Evolutionary conservation across 2,888 invertebrate species (phyloP).

Genomic region (Eurois occulta): DNA sequence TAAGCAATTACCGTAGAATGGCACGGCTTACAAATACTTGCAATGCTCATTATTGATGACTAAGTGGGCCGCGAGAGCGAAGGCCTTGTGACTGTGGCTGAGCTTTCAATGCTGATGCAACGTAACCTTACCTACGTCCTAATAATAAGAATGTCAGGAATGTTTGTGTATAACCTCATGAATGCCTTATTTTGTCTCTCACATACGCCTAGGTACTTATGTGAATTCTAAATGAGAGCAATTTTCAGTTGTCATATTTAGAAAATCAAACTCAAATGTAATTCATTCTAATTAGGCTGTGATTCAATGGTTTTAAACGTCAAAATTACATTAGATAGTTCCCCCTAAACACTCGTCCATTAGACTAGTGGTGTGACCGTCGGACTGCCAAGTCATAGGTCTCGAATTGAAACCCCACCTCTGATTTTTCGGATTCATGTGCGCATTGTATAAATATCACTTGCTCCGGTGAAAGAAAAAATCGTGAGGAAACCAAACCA

Average conservation of each 20-base stretch:
- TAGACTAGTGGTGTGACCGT: no score
- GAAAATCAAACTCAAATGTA: no score
- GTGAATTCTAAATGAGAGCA: not conserved
- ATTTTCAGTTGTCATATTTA: not conserved
- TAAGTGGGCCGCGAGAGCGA: conserved; percentile 40
- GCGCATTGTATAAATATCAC: no score
- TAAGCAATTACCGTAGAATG: conserved; percentile 17
- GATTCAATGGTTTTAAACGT: no score
- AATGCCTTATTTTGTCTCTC: not conserved
- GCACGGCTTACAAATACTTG: conserved; percentile 9
- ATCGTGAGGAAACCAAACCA: no score
- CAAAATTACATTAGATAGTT: no score
- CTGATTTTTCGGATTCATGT: no score
- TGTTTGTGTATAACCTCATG: not conserved
- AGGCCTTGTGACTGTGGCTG: conserved; percentile 29
- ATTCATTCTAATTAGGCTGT: no score
- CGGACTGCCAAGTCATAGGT: no score
- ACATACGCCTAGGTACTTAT: not conserved
- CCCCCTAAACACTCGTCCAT: no score
- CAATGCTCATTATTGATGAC: conserved; percentile 42
- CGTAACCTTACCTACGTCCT: conserved; percentile 18
- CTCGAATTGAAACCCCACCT: no score
- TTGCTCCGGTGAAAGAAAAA: no score
- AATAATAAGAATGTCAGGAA: conserved; percentile 6
- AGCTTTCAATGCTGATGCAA: conserved; percentile 35